A percentile compares a stretch with the other conserved stretches of the same genome.
These are phyloP conservation scores for Sorex maritimensis DNA, from an alignment of 2,797 vertebrate genomes.

Conservation along the genomic window DNA sequence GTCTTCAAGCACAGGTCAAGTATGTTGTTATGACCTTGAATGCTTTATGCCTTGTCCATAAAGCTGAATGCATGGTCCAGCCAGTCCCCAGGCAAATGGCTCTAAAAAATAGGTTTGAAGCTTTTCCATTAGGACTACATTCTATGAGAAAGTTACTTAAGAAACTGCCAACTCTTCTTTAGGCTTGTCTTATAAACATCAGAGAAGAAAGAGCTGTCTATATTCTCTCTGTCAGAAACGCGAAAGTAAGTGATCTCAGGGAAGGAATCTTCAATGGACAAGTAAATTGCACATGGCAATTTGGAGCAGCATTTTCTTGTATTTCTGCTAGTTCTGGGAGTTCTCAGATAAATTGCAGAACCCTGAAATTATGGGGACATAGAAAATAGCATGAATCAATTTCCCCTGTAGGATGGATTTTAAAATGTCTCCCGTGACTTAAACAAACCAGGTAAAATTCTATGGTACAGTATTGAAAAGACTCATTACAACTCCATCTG, in stretches of 20 bases:
- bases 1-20: neutral
- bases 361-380: slow-evolving; percentile 70
- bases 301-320: slow-evolving; percentile 62
- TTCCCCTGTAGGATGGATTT: slow-evolving; percentile 62
- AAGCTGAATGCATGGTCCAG: neutral
- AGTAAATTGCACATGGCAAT: slow-evolving; percentile 77
- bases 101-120: neutral
- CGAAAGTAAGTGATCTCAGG: slow-evolving; percentile 32
- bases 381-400: slow-evolving; percentile 68
- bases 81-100: neutral
- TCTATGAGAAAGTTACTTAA: slow-evolving; percentile 37
- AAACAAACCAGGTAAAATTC: slow-evolving; percentile 46
- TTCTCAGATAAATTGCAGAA: slow-evolving; percentile 79
- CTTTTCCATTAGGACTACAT: slow-evolving; percentile 60
- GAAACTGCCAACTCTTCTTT: slow-evolving; percentile 46
- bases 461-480: neutral
- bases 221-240: slow-evolving; percentile 61
- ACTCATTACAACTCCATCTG: neutral
- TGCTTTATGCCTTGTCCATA: neutral
- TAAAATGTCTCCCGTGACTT: slow-evolving; percentile 50
- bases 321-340: slow-evolving; percentile 70
- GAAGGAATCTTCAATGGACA: slow-evolving; percentile 45
- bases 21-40: neutral
- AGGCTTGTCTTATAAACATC: slow-evolving; percentile 66
- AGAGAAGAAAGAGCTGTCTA: slow-evolving; percentile 57